Evolutionary conservation across 1,140 invertebrate genomes (phyloP), one percentile per base, ranked within the genome.

Genomic region (Pectinophora gossypiella): DNA sequence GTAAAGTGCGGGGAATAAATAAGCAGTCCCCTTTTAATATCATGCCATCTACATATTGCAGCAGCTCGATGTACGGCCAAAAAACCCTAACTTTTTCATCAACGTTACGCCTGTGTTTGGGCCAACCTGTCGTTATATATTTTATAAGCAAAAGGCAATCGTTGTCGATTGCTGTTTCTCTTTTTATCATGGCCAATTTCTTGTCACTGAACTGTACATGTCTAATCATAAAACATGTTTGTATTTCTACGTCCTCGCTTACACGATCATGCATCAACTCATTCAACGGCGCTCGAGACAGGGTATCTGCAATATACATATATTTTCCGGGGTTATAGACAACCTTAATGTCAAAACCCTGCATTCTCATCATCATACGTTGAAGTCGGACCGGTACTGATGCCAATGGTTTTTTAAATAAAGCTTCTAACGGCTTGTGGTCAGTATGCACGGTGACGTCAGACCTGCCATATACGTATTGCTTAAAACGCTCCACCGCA

Each of bases 341-440:
- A 1, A 56, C 49, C 2, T 27, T 51, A 1, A 56, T 19, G 20
- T 56, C 36, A 15, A 40, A 56, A 19, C 42, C 20, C n/a, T 56
- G 54, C 1, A 56, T 6, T 13, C 21, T 19, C 21, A 56, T 19
- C 45, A 56, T 47, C 54, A 68, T 58, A 9, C 61, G 20, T 42
- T 72, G 73, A 6, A 85, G 48, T 54, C 74, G 64, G 23, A 57
- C 56, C 4, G 76, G 63, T 5, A 81, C 76, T 44, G 64, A 64
- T 32, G 63, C 40, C 44, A 89, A 49, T 15, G 68, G 47, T 67
- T 89, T 88, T 23, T 70, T 72, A 54, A 87, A 81, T 12, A 89
- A 69, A 1, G 61, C 35, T 13, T 76, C 71, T 16, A 89, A 45
- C 4, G 85, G 85, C 53, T 87, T 82, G 49, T 89, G 86, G 58